Base-by-base conservation (phyloP, 2,888 invertebrate species). In the Branchinecta sandiegonensis region DNA sequence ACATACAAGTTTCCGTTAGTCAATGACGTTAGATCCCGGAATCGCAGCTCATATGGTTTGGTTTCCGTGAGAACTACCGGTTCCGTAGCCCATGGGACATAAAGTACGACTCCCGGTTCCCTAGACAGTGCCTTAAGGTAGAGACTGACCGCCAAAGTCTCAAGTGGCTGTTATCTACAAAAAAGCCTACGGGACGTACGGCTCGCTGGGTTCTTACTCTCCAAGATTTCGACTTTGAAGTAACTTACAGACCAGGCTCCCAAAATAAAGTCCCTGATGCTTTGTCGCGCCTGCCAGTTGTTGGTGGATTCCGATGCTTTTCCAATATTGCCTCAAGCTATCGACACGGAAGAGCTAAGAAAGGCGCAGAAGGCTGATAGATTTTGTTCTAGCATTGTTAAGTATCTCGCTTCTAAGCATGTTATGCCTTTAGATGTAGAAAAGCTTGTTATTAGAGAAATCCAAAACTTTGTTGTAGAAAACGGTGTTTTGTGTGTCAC, bases 311-410 rank as follows among this genome's bases (percentile, higher is more conserved):
- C 50, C 3, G 23, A 23, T 23, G 23, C 23, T 23, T 23, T 23
- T 23, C 23, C 23, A 3, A 23, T 23, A 23, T 50, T 50, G 50
- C 50, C 50, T 50, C 50, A 13, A n/a, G 50, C 50, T 50, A 50
- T 50, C 50, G 50, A 50, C 50, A 50, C n/a, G 50, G 50, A 50
- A 50, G 50, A 50, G n/a, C 50, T 50, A 50, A 50, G n/a, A 50
- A 50, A 50, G 50, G 50, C 50, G 50, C 50, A 50, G 50, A 50
- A 50, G 50, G 50, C 50, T 50, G 50, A 50, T 50, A 50, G 50
- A 50, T 50, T 50, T 50, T 50, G 50, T 50, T 50, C 50, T 50
- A 50, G 50, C 50, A 50, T 50, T 50, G 13, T 50, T n/a, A 50
- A 50, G 50, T 50, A 50, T 50, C 50, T 50, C 50, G n/a, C 50